Base-by-base conservation (phyloP, 2,113 vertebrate genomes). In the Sinocyclocheilus rhinocerous region DNA sequence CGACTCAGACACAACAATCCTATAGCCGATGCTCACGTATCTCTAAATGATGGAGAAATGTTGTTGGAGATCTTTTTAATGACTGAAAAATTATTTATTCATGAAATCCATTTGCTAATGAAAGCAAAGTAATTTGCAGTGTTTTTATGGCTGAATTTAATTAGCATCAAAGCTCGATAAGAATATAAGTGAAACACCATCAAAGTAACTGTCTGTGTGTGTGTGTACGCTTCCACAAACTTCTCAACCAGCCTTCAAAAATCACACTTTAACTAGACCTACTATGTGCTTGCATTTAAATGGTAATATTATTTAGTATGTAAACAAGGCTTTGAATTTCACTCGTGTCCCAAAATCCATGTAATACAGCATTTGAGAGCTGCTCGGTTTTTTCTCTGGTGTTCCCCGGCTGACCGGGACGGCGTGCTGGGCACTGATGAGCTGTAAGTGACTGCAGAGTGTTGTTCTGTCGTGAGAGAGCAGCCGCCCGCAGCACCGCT, bases 41-140 rank as follows among this genome's bases (percentile, higher is more conserved):
- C 42, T 10, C 10, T 45, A 45, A 45, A 45, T 45, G 42, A 10
- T 45, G 9, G 2, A 45, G 42, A 20, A 70, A 70, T 18, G 29
- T 70, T 70, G 16, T 70, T 16, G 9, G 29, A 70, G 29, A 70
- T 33, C 7, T 33, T 70, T 70, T 39, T 39, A 22, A 70, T 70
- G 67, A 39, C 67, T 12, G 33, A 72, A 72, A 9, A 72, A 11
- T 72, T 2, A 70, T 70, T 70, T 22, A 39, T 72, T 72, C 33
- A 72, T 72, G 69, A 72, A 72, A 70, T 39, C 33, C 69, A 72
- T 72, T 72, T 72, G 33, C 1, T 10, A 72, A 72, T 72, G 33
- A 39, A 39, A 70, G 29, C 8, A 69, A 36, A 70, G 69, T 72
- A 18, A 39, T 72, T 39, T 72, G 33, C 69, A 1, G 18, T 39